Percentiles rank a stretch among this genome's conserved stretches.
Conservation (phyloP, 2,113 vertebrate genomes). For the Oophaga pumilio region DNA sequence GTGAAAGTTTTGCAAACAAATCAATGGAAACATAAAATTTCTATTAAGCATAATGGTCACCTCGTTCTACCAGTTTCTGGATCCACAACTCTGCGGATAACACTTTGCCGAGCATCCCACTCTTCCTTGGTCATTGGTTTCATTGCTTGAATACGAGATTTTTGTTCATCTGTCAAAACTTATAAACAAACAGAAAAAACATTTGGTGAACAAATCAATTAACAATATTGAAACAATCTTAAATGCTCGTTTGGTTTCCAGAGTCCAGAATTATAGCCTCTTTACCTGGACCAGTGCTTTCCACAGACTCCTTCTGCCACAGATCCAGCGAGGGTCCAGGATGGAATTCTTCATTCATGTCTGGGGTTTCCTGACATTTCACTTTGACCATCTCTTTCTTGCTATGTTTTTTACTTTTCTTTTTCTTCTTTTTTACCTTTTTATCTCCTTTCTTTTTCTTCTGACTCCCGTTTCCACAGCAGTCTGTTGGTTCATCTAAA, state of each 20-base stretch:
- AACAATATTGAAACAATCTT: background rate
- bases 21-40: too few species aligned
- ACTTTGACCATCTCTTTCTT: constrained; percentile 65
- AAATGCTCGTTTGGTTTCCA: background rate
- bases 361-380: constrained; percentile 66
- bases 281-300: constrained; percentile 83
- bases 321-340: constrained; percentile 78
- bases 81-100: constrained; percentile 89
- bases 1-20: too few species aligned
- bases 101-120: constrained; percentile 89
- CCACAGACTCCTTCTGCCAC: constrained; percentile 80
- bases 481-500: constrained; percentile 67
- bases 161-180: constrained; percentile 95
- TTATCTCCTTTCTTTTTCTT: constrained; percentile 70
- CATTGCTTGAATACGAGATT: constrained; percentile 89
- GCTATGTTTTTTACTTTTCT: constrained; percentile 73
- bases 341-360: constrained; percentile 57
- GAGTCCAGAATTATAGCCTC: background rate
- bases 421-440: constrained; percentile 71
- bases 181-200: constrained; percentile 1
- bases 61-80: constrained; percentile 89
- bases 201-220: background rate
- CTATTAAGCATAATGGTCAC: constrained; percentile 64
- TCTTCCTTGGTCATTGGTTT: constrained; percentile 96
- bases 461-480: constrained; percentile 68